Evolutionary conservation across 2,797 vertebrate genomes (phyloP).

Genomic region (Sylvilagus floridanus): DNA sequence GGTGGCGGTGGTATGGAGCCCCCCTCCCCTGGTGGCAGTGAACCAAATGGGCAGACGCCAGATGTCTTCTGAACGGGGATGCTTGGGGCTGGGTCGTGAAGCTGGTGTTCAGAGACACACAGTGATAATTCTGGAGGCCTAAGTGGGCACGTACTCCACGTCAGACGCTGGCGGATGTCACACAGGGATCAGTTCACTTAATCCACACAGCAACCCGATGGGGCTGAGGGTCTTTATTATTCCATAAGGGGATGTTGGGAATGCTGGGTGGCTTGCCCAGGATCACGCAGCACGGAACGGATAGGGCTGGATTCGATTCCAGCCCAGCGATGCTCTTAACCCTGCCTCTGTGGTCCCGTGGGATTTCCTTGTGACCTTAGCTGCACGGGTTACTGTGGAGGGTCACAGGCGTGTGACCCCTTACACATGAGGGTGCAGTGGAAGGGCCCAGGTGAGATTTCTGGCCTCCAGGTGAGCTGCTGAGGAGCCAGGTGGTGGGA

Average conservation of each 20-base stretch:
- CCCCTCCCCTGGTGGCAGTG: neutral
- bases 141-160: neutral
- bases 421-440: neutral
- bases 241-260: neutral
- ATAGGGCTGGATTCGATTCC: neutral
- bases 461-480: neutral
- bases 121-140: neutral
- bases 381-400: neutral
- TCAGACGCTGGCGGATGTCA: neutral
- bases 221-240: neutral
- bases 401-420: neutral
- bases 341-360: fast-evolving
- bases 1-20: fast-evolving
- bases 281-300: neutral
- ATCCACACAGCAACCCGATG: neutral
- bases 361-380: neutral
- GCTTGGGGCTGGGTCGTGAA: neutral
- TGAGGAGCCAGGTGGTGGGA: neutral
- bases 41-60: neutral
- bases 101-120: neutral
- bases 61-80: neutral
- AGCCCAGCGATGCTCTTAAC: neutral
- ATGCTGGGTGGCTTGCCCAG: neutral
- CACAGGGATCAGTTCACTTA: neutral
- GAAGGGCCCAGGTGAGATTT: neutral